phyloP scores from a whole-genome alignment of 2,797 vertebrate genomes.

The Pempheris klunzingeri region DNA sequence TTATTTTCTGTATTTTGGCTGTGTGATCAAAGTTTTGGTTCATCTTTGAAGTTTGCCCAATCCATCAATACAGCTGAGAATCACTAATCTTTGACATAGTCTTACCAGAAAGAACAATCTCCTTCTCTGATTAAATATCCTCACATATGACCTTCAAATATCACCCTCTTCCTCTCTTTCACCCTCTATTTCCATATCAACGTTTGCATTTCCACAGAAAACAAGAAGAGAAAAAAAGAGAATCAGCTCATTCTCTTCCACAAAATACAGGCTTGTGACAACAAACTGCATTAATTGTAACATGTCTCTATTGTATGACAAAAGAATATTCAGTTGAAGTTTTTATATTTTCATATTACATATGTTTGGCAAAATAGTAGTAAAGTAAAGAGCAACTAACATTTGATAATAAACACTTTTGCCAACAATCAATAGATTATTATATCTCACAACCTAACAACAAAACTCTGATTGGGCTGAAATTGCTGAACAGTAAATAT shows the following conservation, averaged over 20 bases:
- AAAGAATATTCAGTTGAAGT: neutral
- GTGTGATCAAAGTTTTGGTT: neutral
- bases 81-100: slow-evolving; percentile 16
- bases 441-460: neutral
- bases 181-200: neutral
- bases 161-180: neutral
- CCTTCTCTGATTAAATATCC: slow-evolving; percentile 3
- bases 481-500: neutral
- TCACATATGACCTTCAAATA: neutral
- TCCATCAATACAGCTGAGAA: slow-evolving; percentile 25
- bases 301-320: neutral
- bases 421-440: neutral
- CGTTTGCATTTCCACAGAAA: neutral
- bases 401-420: neutral
- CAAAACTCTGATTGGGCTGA: neutral
- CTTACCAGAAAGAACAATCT: neutral
- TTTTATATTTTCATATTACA: neutral
- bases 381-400: neutral
- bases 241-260: neutral
- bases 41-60: slow-evolving; percentile 28
- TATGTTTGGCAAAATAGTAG: neutral
- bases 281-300: neutral
- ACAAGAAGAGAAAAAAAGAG: neutral
- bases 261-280: neutral
- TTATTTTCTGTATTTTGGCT: neutral